Conservation (phyloP, 2,113 vertebrate species). For the Pseudorectes ferrugineus region DNA sequence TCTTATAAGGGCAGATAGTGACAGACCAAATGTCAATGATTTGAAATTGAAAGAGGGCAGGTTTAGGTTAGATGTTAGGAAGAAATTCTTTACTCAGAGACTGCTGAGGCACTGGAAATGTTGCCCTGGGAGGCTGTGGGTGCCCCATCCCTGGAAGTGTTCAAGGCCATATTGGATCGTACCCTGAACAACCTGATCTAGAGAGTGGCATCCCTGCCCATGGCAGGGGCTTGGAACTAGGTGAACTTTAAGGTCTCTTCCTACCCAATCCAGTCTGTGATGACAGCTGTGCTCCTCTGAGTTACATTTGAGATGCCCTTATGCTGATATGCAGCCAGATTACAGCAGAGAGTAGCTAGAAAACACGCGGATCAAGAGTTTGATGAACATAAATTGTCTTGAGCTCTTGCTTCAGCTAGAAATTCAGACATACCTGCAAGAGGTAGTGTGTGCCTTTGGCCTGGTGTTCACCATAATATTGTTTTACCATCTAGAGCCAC, state of each 20-base stretch:
- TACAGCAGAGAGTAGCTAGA: background rate
- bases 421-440: background rate
- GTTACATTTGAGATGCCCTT: background rate
- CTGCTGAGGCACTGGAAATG: background rate
- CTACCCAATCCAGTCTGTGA: background rate
- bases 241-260: background rate
- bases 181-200: background rate
- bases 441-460: background rate
- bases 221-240: background rate
- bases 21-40: accelerated
- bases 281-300: background rate
- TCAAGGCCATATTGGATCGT: background rate
- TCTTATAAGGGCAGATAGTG: background rate
- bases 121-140: background rate
- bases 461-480: background rate
- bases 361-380: background rate
- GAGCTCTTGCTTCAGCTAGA: background rate
- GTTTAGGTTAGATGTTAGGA: background rate
- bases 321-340: background rate
- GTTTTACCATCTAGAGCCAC: background rate
- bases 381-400: background rate
- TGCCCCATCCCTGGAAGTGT: background rate
- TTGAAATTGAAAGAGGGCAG: background rate
- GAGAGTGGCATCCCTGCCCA: background rate
- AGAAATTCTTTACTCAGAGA: background rate